Conservation (phyloP, 2,113 vertebrate genomes). For the Monarcha castaneiventris region DNA sequence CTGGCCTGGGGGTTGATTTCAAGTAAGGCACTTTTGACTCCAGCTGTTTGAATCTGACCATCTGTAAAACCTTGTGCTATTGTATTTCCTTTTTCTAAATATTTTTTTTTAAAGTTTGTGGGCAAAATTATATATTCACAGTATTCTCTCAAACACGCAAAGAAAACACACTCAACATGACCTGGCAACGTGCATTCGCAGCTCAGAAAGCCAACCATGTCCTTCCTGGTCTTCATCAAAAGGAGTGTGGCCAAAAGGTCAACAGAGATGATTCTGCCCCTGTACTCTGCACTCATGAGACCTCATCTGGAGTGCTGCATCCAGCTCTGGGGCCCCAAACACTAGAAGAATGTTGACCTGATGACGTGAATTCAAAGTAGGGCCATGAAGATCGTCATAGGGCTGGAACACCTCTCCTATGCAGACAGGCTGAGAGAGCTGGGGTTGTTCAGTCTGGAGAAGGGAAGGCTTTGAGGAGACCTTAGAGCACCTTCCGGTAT, state of each 20-base stretch:
- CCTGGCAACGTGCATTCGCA: accelerated
- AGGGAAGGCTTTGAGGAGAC: neutral
- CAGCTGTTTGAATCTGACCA: neutral
- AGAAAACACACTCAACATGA: neutral
- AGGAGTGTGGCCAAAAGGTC: neutral
- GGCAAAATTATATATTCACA: neutral
- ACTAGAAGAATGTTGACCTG: neutral
- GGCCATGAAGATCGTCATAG: neutral
- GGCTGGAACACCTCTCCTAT: neutral
- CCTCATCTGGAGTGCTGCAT: neutral
- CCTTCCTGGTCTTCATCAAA: neutral
- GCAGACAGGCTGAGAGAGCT: neutral
- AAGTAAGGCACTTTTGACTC: neutral
- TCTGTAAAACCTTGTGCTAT: neutral
- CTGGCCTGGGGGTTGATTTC: neutral
- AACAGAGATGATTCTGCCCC: neutral
- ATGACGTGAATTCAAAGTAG: neutral
- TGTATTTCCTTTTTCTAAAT: neutral
- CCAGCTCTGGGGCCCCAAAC: neutral
- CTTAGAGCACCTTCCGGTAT: neutral
- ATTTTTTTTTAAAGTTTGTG: neutral
- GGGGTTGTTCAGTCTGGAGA: neutral
- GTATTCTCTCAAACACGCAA: neutral
- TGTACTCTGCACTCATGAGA: neutral
- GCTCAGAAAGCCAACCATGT: neutral